Conservation (phyloP, 2,888 invertebrate species). For the Drosophila pseudotakahashii region DNA sequence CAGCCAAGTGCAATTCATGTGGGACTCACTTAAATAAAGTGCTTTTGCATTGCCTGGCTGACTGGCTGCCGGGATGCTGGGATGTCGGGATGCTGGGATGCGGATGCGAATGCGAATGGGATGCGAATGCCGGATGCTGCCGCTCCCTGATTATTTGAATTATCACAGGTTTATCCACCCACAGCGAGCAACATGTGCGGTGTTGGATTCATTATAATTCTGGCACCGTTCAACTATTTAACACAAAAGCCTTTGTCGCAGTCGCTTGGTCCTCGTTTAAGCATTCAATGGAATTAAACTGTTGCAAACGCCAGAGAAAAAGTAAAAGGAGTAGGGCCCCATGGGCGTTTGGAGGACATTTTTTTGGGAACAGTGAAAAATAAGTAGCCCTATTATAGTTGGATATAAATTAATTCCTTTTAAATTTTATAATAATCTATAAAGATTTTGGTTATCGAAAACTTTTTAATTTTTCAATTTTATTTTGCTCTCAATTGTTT, state of each 20-base stretch:
- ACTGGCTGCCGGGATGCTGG: conserved; percentile 47
- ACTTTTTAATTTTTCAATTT: too few relatives aligned
- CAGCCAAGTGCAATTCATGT: conserved; percentile 76
- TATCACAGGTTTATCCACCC: conserved; percentile 63
- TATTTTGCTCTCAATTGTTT: too few relatives aligned
- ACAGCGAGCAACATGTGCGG: conserved; percentile 49
- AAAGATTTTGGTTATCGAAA: too few relatives aligned
- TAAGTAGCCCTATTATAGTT: too few relatives aligned
- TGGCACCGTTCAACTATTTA: conserved; percentile 52
- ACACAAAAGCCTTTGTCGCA: conserved; percentile 46
- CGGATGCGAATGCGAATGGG: conserved; percentile 43
- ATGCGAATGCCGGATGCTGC: conserved; percentile 56
- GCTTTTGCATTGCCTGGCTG: conserved; percentile 74
- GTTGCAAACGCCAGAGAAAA: conserved; percentile 13
- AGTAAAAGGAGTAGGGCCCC: neutral
- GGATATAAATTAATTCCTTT: too few relatives aligned
- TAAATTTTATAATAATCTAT: too few relatives aligned
- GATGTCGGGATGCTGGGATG: conserved; percentile 41
- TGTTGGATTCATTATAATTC: conserved; percentile 54
- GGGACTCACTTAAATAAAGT: conserved; percentile 80
- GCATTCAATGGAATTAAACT: conserved; percentile 53
- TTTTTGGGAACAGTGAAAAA: neutral
- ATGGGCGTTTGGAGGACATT: neutral
- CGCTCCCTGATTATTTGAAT: conserved; percentile 71
- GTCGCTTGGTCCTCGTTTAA: conserved; percentile 33